Evolutionary conservation across 2,888 invertebrate genomes (phyloP).

Genomic region (Laspeyria flexula): DNA sequence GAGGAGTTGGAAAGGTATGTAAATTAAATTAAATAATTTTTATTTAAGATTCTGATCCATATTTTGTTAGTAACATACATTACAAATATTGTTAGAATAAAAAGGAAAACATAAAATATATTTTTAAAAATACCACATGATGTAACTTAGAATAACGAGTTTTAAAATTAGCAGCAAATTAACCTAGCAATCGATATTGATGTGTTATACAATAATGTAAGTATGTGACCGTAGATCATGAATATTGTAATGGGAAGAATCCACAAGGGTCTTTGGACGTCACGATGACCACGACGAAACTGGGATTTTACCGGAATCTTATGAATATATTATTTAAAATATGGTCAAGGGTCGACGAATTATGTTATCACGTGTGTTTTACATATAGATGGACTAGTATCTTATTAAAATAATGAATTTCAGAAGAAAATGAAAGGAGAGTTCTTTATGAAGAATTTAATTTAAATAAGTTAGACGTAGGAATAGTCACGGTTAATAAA

Average conservation of each 20-base stretch:
- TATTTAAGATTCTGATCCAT: too few species aligned
- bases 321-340: conserved; percentile 73
- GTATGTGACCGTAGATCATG: conserved; percentile 49
- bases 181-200: conserved; percentile 9
- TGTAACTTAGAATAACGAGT: too few species aligned
- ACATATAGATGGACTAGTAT: conserved; percentile 35
- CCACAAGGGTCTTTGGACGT: conserved; percentile 57
- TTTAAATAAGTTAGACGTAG: too few species aligned
- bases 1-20: too few species aligned
- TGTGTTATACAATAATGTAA: conserved; percentile 16
- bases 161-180: neutral
- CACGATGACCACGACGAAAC: conserved; percentile 62
- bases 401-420: conserved; percentile 24
- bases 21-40: too few species aligned
- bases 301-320: conserved; percentile 60
- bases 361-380: conserved; percentile 47
- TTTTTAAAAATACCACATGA: too few species aligned
- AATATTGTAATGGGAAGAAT: conserved; percentile 64
- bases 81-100: too few species aligned
- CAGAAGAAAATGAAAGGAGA: too few species aligned
- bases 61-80: too few species aligned
- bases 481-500: too few species aligned
- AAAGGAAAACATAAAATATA: too few species aligned
- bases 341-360: conserved; percentile 54
- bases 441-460: too few species aligned